Evolutionary conservation across 2,888 invertebrate species (phyloP).

Genomic region (Cephonodes hylas): DNA sequence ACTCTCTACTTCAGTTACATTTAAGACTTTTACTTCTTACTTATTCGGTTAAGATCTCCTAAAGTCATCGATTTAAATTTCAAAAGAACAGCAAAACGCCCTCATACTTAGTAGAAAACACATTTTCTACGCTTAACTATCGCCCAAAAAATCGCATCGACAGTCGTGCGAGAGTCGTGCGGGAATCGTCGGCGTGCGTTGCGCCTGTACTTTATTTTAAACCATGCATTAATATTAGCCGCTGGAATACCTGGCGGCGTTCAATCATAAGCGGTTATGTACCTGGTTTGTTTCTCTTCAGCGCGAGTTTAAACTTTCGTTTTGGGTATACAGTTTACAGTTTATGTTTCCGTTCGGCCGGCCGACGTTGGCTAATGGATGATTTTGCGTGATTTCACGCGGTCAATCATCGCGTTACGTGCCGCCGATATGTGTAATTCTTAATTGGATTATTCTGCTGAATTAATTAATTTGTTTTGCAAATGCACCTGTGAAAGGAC

Average conservation of each 20-base stretch:
- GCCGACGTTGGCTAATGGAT: conserved; percentile 37
- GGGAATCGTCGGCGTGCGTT: conserved; percentile 20
- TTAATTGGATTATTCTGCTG: neutral
- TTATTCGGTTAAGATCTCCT: too few species aligned
- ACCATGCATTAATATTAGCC: conserved; percentile 69
- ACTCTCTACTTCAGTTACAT: too few species aligned
- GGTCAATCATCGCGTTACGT: conserved; percentile 28
- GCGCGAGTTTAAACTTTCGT: conserved; percentile 52
- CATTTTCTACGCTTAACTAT: neutral
- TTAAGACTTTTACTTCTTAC: too few species aligned
- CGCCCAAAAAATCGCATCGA: neutral
- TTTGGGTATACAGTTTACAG: conserved; percentile 53
- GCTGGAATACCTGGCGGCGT: conserved; percentile 71
- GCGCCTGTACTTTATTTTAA: conserved; percentile 66
- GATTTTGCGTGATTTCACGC: conserved; percentile 33
- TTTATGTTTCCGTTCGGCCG: conserved; percentile 50
- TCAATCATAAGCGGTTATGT: conserved; percentile 72
- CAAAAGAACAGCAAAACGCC: too few species aligned
- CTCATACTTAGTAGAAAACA: too few species aligned
- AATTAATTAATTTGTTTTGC: neutral
- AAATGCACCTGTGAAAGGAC: too few species aligned
- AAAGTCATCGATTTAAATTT: too few species aligned
- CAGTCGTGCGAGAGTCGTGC: conserved; percentile 19
- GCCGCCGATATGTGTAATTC: conserved; percentile 18
- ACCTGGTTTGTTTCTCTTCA: conserved; percentile 79